These are phyloP conservation scores for Aporrectodea caliginosa DNA, from an alignment of 1,140 invertebrate species.

Conservation along the genomic window DNA sequence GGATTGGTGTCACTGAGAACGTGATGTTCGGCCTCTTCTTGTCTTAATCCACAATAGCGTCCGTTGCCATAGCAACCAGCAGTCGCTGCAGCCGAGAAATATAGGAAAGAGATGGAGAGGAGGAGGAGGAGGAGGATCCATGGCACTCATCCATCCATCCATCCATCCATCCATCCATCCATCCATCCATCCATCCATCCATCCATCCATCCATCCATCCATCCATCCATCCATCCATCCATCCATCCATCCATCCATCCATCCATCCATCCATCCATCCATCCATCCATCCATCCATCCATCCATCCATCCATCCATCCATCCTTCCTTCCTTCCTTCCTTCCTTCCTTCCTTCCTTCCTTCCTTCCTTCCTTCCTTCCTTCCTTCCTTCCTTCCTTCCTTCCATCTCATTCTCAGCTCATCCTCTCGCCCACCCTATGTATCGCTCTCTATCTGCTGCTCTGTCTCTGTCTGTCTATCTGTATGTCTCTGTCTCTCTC, in stretches of 20 bases:
- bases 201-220: background rate
- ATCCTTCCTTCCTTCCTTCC: background rate
- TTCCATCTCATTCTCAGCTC: conserved; percentile 11
- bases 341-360: conserved; percentile 25
- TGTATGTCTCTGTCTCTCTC: no score
- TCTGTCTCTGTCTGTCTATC: no score
- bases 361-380: conserved; percentile 25
- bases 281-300: background rate
- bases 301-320: background rate
- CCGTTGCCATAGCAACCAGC: no score
- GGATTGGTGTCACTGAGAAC: no score
- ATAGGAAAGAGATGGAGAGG: no score
- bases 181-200: background rate
- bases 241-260: background rate
- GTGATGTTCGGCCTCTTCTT: no score
- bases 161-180: background rate
- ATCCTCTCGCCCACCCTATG: conserved; percentile 5
- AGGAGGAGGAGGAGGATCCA: no score
- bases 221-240: background rate
- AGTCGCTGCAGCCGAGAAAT: no score
- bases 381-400: conserved; percentile 24
- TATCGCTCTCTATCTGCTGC: background rate
- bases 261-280: background rate
- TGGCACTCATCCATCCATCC: background rate
- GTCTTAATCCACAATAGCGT: no score